Conservation (phyloP, 2,797 vertebrate genomes). For the Gambelia wislizenii region DNA sequence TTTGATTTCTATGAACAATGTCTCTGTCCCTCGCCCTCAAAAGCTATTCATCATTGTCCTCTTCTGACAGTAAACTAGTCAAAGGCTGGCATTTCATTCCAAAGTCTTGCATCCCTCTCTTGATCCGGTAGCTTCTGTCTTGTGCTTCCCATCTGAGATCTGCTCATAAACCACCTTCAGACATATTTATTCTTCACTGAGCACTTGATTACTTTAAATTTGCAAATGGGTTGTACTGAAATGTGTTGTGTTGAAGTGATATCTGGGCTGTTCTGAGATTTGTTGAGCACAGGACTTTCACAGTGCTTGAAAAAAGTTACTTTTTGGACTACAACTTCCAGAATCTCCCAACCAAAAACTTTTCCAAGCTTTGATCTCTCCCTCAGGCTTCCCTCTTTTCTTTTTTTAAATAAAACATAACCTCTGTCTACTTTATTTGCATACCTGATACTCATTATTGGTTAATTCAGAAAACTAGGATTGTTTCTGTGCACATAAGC, state of each 20-base stretch:
- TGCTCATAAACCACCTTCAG: not conserved
- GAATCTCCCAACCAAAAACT: not conserved
- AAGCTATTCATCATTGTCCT: slow-evolving; percentile 35
- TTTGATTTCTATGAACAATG: not conserved
- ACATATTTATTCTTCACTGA: not conserved
- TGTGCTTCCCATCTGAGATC: not conserved
- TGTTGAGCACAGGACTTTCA: not conserved
- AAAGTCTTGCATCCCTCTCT: not conserved
- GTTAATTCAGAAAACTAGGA: not conserved
- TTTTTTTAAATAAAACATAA: not conserved
- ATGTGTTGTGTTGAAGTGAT: not conserved
- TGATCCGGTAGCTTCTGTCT: not conserved
- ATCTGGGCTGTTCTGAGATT: too few relatives aligned
- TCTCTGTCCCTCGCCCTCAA: slow-evolving; percentile 23
- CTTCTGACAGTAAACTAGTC: not conserved
- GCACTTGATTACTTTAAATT: not conserved
- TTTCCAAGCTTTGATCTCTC: too few relatives aligned
- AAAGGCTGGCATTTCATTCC: not conserved
- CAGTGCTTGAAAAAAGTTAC: not conserved
- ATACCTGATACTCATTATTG: not conserved
- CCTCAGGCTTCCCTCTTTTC: not conserved
- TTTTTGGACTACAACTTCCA: not conserved
- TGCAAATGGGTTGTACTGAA: not conserved
- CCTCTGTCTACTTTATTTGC: not conserved
- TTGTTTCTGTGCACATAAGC: not conserved